Conservation (phyloP, 2,797 vertebrate genomes). For the Scomberomorus guttatus region DNA sequence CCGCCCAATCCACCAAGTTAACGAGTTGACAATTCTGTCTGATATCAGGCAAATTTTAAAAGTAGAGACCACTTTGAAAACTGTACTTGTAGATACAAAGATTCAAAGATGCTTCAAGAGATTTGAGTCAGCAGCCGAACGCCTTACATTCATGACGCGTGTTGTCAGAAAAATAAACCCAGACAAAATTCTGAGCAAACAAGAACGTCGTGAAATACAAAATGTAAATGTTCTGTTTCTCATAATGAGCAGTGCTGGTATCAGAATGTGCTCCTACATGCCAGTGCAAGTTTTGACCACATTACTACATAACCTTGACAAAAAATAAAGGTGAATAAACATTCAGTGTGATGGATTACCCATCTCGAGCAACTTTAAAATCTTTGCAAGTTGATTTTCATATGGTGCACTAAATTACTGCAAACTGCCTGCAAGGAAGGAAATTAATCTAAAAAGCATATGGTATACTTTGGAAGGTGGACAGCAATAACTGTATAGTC, state of each 20-base stretch:
- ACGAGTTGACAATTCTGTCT: no score
- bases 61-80: background rate
- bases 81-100: no score
- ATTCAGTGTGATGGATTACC: conserved; percentile 56
- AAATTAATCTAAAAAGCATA: conserved; percentile 46
- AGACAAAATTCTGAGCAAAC: background rate
- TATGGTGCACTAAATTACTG: conserved; percentile 33
- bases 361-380: conserved; percentile 29
- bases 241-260: background rate
- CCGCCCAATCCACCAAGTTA: no score
- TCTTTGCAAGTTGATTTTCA: conserved; percentile 52
- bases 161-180: background rate
- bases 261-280: background rate
- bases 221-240: background rate
- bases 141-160: background rate
- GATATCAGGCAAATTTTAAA: background rate
- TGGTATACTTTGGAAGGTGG: conserved; percentile 25
- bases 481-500: conserved; percentile 22
- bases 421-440: conserved; percentile 39
- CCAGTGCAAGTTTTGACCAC: background rate
- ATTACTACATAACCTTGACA: conserved; percentile 60
- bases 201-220: background rate
- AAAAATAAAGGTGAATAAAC: conserved; percentile 58
- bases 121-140: background rate
- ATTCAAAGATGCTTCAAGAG: background rate